Conservation (phyloP, 2,113 vertebrate species). For the Grallaria varia region DNA sequence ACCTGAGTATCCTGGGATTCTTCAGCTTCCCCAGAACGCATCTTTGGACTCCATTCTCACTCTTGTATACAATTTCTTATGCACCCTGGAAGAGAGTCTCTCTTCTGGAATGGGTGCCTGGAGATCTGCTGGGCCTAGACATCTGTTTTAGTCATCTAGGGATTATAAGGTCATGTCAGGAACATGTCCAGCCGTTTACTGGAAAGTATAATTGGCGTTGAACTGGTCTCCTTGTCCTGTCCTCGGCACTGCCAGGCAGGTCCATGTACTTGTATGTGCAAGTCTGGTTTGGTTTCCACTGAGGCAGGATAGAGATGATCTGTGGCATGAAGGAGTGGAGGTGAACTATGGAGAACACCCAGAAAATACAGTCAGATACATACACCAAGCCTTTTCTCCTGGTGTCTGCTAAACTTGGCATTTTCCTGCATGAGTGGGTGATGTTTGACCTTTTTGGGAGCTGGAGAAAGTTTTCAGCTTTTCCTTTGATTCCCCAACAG, state of each 20-base stretch:
- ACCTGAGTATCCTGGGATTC: not conserved
- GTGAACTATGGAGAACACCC: not conserved
- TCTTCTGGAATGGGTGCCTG: not conserved
- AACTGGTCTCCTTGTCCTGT: not conserved
- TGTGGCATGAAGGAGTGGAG: not conserved
- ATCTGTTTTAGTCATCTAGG: constrained; percentile 25
- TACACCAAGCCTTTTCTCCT: not conserved
- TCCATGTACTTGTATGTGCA: not conserved
- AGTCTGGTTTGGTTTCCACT: not conserved
- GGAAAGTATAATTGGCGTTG: constrained; percentile 6
- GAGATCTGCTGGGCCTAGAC: constrained; percentile 32
- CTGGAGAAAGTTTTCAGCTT: not conserved
- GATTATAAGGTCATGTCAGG: constrained; percentile 52
- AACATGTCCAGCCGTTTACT: constrained; percentile 32
- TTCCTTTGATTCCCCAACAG: not conserved
- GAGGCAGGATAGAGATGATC: not conserved
- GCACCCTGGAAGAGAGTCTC: not conserved
- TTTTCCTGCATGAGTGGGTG: not conserved
- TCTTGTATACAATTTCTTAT: not conserved
- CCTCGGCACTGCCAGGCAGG: not conserved
- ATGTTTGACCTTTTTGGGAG: not conserved
- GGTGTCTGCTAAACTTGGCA: not conserved
- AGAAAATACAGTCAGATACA: not conserved
- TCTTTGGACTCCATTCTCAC: not conserved
- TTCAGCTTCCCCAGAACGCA: not conserved